phyloP scores from a whole-genome alignment of 2,113 vertebrate genomes.

The Cacatua alba region DNA sequence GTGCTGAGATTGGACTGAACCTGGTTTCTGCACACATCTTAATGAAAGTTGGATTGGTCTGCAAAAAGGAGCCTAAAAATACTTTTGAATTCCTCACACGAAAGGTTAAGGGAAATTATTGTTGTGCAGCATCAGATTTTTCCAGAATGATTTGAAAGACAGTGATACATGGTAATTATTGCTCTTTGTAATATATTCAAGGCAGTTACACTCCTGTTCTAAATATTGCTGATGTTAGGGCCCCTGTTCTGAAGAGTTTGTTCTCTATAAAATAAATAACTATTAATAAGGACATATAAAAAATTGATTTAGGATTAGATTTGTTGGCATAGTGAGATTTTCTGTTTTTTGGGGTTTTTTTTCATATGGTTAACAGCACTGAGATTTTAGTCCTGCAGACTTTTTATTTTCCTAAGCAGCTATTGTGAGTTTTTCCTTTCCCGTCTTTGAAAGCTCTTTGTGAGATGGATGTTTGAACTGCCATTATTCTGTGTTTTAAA shows the following conservation, averaged over 20 bases:
- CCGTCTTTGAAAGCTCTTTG: background rate
- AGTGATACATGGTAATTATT: background rate
- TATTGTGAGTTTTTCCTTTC: background rate
- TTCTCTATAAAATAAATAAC: background rate
- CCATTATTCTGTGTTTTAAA: background rate
- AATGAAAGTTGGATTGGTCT: background rate
- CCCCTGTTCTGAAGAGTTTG: background rate
- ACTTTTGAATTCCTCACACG: background rate
- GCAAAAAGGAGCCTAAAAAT: background rate
- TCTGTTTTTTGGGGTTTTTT: background rate
- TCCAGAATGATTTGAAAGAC: background rate
- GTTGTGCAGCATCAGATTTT: background rate
- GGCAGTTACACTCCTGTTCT: background rate
- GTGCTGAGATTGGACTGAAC: background rate
- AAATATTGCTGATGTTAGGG: background rate
- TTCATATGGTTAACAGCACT: background rate
- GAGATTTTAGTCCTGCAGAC: background rate
- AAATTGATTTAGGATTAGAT: background rate
- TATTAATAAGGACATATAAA: background rate
- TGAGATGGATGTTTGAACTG: background rate
- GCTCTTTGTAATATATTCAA: background rate
- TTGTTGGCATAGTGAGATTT: background rate
- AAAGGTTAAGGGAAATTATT: background rate
- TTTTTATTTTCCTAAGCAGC: background rate
- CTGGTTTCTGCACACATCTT: background rate